Base-by-base conservation (phyloP, 2,888 invertebrate species). In the Diploptera punctata region DNA sequence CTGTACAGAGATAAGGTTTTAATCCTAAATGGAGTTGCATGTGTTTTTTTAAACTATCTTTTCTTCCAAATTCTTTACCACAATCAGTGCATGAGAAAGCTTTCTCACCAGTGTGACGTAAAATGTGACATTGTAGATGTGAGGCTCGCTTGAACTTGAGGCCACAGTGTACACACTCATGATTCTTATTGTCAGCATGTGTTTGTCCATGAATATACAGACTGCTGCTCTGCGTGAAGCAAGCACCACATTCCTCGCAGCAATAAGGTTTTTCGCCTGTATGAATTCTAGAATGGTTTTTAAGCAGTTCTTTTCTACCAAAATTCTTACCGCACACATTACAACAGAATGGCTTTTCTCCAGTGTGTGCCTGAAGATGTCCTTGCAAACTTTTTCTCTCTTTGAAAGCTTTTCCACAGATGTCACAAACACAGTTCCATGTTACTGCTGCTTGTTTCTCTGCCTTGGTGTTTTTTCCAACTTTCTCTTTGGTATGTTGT, bases 151-250 rank as follows among this genome's bases (percentile, higher is more conserved):
- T 38, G 24, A 71, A 71, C 2, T 29, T 47, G 3, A 49, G n/a
- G 9, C 47, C 52, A 26, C 71, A 71, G 16, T 60, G 26, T n/a
- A 60, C 49, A 16, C 70, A 70, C 3, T 21, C 10, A 16, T 49
- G 47, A 0, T 57, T 57, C 19, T 19, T 60, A 16, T 60, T n/a
- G 1, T 29, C 61, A 2, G 47, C 26, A 26, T 70, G 70, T 1
- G 47, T 69, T 19, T 43, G 62, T 21, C 29, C 26, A 3, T 62
- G 60, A 2, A 26, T 65, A 75, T 76, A 75, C 77, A 78, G 78
- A 78, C 78, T 79, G 78, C 79, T 77, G 76, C 77, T 78, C 78
- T 80, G 79, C 79, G 80, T 80, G 79, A 80, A 79, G 77, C 79
- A 79, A 78, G 78, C 79, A 78, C 79, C 79, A 79, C 77, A 77